These are phyloP conservation scores for Ariopsis seemanni DNA, from an alignment of 2,113 vertebrate genomes.

Conservation along the genomic window DNA sequence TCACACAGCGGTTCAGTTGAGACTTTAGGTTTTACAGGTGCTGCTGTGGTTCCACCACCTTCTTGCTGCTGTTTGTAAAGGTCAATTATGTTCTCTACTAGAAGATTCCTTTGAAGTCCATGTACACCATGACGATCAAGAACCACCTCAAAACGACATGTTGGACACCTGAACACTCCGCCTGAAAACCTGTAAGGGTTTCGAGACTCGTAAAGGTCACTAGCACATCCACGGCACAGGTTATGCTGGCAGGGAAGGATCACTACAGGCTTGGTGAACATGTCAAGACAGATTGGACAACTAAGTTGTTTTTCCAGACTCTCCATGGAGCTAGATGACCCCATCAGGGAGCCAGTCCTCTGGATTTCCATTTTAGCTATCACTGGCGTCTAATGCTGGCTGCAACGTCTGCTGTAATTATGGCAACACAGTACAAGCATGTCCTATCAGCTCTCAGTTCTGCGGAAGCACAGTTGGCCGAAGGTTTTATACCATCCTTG, in stretches of 20 bases:
- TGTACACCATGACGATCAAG: slow-evolving; percentile 95
- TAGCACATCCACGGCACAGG: slow-evolving; percentile 93
- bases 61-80: slow-evolving; percentile 90
- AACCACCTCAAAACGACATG: slow-evolving; percentile 94
- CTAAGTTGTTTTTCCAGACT: slow-evolving; percentile 96
- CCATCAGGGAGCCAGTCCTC: slow-evolving; percentile 70
- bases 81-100: slow-evolving; percentile 98
- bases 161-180: slow-evolving; percentile 90
- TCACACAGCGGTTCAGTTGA: slow-evolving; percentile 88
- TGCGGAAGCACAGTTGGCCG: slow-evolving; percentile 55
- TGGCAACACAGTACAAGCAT: neutral
- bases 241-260: slow-evolving; percentile 98
- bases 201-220: slow-evolving; percentile 85
- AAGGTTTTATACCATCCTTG: slow-evolving; percentile 70
- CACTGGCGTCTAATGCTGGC: slow-evolving; percentile 6
- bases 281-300: slow-evolving; percentile 97
- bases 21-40: slow-evolving; percentile 77
- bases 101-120: slow-evolving; percentile 90
- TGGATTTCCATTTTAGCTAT: slow-evolving; percentile 70
- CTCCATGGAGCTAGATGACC: slow-evolving; percentile 80
- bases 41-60: slow-evolving; percentile 55
- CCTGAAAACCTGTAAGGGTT: slow-evolving; percentile 82
- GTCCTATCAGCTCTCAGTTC: slow-evolving; percentile 57
- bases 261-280: slow-evolving; percentile 97
- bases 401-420: slow-evolving; percentile 14